Evolutionary conservation across 2,797 vertebrate genomes (phyloP).

Genomic region (Sternarchorhynchus goeldii): DNA sequence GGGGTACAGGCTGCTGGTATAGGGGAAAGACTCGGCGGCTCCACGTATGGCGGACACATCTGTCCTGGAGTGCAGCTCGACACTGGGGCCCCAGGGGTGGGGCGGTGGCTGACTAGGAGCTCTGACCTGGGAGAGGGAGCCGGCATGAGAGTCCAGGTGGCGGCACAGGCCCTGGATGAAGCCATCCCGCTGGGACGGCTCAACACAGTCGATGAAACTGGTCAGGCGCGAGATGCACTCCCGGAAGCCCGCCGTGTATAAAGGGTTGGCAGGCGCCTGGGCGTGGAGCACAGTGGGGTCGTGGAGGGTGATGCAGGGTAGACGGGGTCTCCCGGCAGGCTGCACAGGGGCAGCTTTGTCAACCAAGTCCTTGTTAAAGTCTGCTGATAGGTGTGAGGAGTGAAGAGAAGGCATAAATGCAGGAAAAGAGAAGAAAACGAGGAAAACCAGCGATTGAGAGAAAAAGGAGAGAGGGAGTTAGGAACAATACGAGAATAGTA

Average conservation of each 20-base stretch:
- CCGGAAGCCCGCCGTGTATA: slow-evolving; percentile 58
- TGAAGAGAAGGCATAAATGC: slow-evolving; percentile 6
- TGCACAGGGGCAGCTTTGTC: background rate
- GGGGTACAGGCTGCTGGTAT: slow-evolving; percentile 46
- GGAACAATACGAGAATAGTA: background rate
- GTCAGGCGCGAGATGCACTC: slow-evolving; percentile 55
- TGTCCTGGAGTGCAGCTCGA: slow-evolving; percentile 38
- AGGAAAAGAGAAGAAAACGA: background rate
- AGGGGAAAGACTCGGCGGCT: slow-evolving; percentile 45
- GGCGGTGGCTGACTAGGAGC: slow-evolving; percentile 26
- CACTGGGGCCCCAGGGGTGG: slow-evolving; percentile 31
- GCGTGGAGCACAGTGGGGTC: slow-evolving; percentile 11
- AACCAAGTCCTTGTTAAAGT: slow-evolving; percentile 22
- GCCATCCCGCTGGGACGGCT: slow-evolving; percentile 52
- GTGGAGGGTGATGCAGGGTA: slow-evolving; percentile 28
- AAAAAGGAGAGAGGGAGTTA: background rate
- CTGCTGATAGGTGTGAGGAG: slow-evolving; percentile 6
- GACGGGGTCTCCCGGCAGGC: slow-evolving; percentile 20
- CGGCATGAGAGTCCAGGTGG: slow-evolving; percentile 50
- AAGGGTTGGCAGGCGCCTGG: slow-evolving; percentile 29
- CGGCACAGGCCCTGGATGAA: slow-evolving; percentile 53
- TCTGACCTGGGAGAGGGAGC: slow-evolving; percentile 23
- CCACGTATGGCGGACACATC: slow-evolving; percentile 14
- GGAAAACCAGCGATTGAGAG: background rate
- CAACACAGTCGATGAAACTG: slow-evolving; percentile 55